These are phyloP conservation scores for Urosaurus nigricauda DNA, from an alignment of 2,797 vertebrate species.

Conservation along the genomic window DNA sequence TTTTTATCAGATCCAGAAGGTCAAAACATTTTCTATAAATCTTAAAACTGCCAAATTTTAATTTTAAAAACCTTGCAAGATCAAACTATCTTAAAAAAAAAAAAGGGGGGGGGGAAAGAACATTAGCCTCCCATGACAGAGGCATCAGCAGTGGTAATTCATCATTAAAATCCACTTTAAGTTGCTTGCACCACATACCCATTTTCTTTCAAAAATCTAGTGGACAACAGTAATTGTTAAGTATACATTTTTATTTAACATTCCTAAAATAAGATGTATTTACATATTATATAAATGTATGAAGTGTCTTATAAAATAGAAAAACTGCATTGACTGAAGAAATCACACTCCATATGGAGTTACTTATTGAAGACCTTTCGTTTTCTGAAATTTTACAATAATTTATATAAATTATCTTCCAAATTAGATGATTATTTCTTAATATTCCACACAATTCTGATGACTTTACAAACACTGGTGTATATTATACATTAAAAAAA, in stretches of 20 bases:
- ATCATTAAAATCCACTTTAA: slow-evolving; percentile 49
- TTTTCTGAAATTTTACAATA: slow-evolving; percentile 86
- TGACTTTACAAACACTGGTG: slow-evolving; percentile 79
- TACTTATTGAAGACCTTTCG: slow-evolving; percentile 79
- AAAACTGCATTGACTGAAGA: slow-evolving; percentile 81
- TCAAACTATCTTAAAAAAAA: slow-evolving; percentile 39
- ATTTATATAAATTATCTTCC: slow-evolving; percentile 90
- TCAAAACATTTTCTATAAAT: slow-evolving; percentile 53
- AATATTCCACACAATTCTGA: slow-evolving; percentile 78
- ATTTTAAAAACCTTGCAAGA: slow-evolving; percentile 46
- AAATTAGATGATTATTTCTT: slow-evolving; percentile 78
- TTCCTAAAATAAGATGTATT: slow-evolving; percentile 91
- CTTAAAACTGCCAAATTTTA: slow-evolving; percentile 49
- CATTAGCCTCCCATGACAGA: slow-evolving; percentile 50
- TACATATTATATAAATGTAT: slow-evolving; percentile 90
- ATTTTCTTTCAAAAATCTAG: slow-evolving; percentile 77
- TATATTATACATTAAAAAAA: slow-evolving; percentile 70
- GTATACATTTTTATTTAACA: slow-evolving; percentile 95
- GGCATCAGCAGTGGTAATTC: slow-evolving; percentile 45
- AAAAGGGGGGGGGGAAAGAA: not conserved
- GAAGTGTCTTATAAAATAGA: slow-evolving; percentile 86
- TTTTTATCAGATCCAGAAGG: slow-evolving; percentile 51
- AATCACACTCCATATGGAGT: slow-evolving; percentile 81
- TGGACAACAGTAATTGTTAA: slow-evolving; percentile 80
- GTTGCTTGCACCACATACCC: slow-evolving; percentile 41